phyloP scores from a whole-genome alignment of 1,140 invertebrate species.

The Dendroctonus valens region DNA sequence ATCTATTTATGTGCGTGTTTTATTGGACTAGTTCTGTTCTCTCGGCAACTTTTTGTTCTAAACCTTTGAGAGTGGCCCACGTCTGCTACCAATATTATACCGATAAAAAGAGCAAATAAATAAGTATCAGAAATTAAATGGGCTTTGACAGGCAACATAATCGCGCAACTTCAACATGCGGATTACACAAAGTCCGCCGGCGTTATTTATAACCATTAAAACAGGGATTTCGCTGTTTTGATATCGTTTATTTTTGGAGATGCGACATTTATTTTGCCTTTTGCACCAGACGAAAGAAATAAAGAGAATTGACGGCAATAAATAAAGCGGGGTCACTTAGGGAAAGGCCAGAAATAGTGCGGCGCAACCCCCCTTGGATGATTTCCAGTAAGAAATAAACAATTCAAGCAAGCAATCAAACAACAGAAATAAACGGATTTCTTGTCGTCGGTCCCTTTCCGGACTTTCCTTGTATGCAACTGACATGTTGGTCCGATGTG shows the following conservation, averaged over 20 bases:
- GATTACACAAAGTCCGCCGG: conserved; percentile 30
- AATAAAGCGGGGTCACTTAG: conserved; percentile 18
- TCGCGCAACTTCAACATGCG: conserved; percentile 18
- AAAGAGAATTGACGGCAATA: conserved; percentile 29
- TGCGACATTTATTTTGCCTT: conserved; percentile 31
- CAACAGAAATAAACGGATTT: too few species aligned
- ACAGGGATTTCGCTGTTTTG: conserved; percentile 36
- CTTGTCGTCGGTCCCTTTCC: too few species aligned
- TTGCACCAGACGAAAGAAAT: conserved; percentile 35
- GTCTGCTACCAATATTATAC: neutral
- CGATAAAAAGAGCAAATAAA: conserved; percentile 7
- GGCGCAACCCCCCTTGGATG: neutral
- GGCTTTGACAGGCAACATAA: conserved; percentile 22
- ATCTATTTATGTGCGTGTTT: neutral
- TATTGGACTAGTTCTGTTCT: neutral
- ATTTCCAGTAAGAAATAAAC: neutral
- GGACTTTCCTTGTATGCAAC: too few species aligned
- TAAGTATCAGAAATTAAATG: conserved; percentile 21
- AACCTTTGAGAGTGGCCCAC: neutral
- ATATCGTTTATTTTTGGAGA: conserved; percentile 35
- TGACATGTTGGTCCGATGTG: too few species aligned
- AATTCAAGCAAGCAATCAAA: too few species aligned
- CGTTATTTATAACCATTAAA: conserved; percentile 34
- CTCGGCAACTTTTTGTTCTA: neutral
- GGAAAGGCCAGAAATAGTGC: conserved; percentile 4